phyloP scores from a whole-genome alignment of 2,888 invertebrate genomes.

The Odontocerum albicorne region DNA sequence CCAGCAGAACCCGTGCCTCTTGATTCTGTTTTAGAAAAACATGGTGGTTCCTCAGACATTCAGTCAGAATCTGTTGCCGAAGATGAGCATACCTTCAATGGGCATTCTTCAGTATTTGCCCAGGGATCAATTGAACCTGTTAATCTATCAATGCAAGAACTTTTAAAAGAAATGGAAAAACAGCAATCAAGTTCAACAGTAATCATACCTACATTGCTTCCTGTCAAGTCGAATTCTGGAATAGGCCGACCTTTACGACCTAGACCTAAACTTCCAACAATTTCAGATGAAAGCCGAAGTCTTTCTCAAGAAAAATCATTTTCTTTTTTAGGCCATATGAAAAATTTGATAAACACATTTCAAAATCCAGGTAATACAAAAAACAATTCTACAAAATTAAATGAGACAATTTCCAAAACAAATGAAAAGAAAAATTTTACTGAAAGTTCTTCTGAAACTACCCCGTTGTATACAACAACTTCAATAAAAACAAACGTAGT shows the following conservation, averaged over 20 bases:
- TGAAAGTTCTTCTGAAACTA: constrained; percentile 10
- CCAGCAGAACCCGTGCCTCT: constrained; percentile 1
- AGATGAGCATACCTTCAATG: neutral
- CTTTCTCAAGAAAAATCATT: constrained; percentile 38
- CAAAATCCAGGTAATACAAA: constrained; percentile 7
- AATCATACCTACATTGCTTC: constrained; percentile 61
- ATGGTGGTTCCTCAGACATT: neutral
- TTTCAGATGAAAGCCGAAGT: constrained; percentile 40
- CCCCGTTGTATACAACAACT: constrained; percentile 36
- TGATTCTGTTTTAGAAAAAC: constrained; percentile 2
- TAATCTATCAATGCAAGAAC: constrained; percentile 42
- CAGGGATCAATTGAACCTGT: constrained; percentile 47
- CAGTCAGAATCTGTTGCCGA: constrained; percentile 3
- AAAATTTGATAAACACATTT: constrained; percentile 33
- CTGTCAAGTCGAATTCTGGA: constrained; percentile 79
- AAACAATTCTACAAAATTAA: neutral
- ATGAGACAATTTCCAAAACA: constrained; percentile 37
- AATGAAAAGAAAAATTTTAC: neutral
- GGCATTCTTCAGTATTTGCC: constrained; percentile 34
- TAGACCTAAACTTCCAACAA: constrained; percentile 52
- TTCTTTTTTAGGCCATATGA: constrained; percentile 32
- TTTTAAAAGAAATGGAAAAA: constrained; percentile 40
- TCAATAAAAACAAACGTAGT: constrained; percentile 44
- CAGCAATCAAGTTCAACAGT: constrained; percentile 33
- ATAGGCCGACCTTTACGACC: constrained; percentile 71